Percentiles rank a stretch among this genome's conserved stretches.
phyloP scores from a whole-genome alignment of 2,888 invertebrate species.

The Melanophora roralis region DNA sequence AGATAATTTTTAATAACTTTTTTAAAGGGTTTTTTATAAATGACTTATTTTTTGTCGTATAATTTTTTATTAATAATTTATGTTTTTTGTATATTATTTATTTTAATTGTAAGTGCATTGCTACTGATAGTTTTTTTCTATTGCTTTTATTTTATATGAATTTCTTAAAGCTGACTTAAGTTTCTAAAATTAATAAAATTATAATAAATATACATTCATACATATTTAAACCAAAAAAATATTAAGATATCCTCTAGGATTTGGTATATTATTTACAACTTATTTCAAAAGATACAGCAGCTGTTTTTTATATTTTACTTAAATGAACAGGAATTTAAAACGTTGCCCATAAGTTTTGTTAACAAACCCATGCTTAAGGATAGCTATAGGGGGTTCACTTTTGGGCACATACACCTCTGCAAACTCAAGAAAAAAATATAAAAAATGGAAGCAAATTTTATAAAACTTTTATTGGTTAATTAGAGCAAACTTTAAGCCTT shows the following conservation, averaged over 20 bases:
- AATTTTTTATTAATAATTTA: conserved; percentile 10
- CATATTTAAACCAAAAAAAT: conserved; percentile 70
- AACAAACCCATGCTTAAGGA: conserved; percentile 20
- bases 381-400: too few species aligned
- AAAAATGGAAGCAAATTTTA: too few species aligned
- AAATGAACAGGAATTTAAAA: conserved; percentile 4
- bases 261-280: conserved; percentile 40
- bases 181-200: conserved; percentile 30
- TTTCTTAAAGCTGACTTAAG: conserved; percentile 8
- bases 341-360: not conserved
- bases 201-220: conserved; percentile 40
- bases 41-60: conserved; percentile 46
- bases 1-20: conserved; percentile 32
- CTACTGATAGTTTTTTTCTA: conserved; percentile 31
- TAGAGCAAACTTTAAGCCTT: too few species aligned
- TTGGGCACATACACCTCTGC: too few species aligned
- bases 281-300: conserved; percentile 53
- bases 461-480: too few species aligned
- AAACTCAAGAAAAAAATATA: too few species aligned
- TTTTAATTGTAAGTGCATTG: conserved; percentile 32
- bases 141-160: not conserved
- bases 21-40: conserved; percentile 19
- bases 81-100: not conserved
- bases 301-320: conserved; percentile 13
- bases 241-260: conserved; percentile 50